Evolutionary conservation across 2,797 vertebrate genomes (phyloP).

Genomic region (Crypturellus tataupa): DNA sequence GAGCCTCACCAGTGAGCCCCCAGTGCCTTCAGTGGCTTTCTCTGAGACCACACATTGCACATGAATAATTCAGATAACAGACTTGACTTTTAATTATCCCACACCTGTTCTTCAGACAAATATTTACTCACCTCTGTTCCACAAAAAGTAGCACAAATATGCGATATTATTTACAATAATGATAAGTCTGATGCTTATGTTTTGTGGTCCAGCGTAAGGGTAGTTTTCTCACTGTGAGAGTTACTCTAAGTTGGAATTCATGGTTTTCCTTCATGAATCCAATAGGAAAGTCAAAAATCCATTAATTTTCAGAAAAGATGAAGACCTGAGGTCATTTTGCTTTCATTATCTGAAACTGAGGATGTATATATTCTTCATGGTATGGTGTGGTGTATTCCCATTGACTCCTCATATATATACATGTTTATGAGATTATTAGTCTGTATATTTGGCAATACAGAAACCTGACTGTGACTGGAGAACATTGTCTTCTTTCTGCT

Average conservation of each 20-base stretch:
- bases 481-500: not conserved
- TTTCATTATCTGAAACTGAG: not conserved
- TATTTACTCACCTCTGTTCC: not conserved
- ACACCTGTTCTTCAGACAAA: not conserved
- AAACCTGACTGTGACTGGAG: not conserved
- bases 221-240: not conserved
- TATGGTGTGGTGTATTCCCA: not conserved
- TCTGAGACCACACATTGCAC: rapidly evolving
- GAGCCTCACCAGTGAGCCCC: not conserved
- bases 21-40: not conserved
- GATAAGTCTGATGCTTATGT: not conserved
- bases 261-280: not conserved
- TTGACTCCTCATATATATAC: not conserved
- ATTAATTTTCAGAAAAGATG: not conserved
- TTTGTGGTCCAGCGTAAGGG: not conserved
- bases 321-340: not conserved
- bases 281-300: not conserved
- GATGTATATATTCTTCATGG: not conserved
- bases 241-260: not conserved
- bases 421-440: not conserved
- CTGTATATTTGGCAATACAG: not conserved
- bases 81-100: not conserved
- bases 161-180: not conserved
- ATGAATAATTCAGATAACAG: not conserved
- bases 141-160: not conserved